Evolutionary conservation across 53 echinoderm and acorn worm genomes (phyloP).

Genomic region (Holothuria leucospilota): DNA sequence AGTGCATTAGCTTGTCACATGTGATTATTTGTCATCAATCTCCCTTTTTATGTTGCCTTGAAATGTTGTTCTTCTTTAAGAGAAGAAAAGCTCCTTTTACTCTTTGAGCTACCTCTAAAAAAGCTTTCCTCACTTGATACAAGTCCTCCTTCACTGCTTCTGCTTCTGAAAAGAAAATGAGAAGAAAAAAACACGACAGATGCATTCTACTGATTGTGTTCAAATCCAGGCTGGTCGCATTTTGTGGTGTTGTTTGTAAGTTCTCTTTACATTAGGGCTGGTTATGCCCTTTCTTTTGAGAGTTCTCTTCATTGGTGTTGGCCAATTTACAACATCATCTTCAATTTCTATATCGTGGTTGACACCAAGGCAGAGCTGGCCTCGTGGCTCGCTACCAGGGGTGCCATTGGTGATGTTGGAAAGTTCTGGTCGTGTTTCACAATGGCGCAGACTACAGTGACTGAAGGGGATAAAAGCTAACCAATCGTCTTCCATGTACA

Average conservation of each 20-base stretch:
- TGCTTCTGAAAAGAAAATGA: no score
- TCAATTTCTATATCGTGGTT: background rate
- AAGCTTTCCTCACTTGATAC: no score
- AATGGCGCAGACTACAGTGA: slow-evolving; percentile 36
- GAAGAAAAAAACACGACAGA: no score
- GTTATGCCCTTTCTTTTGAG: slow-evolving; percentile 37
- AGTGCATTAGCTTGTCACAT: no score
- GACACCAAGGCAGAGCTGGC: slow-evolving; percentile 49
- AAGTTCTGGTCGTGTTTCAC: slow-evolving; percentile 46
- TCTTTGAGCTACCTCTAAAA: no score
- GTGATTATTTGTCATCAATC: no score
- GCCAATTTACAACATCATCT: slow-evolving; percentile 4
- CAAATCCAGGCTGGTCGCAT: slow-evolving; percentile 39
- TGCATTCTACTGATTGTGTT: no score
- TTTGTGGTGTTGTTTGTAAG: slow-evolving; percentile 12
- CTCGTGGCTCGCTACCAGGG: slow-evolving; percentile 42
- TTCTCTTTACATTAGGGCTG: slow-evolving; percentile 43
- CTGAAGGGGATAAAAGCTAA: background rate
- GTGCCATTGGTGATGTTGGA: slow-evolving; percentile 56
- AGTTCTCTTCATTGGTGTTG: slow-evolving; percentile 38
- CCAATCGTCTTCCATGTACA: no score
- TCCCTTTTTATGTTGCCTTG: no score
- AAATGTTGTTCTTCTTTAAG: no score
- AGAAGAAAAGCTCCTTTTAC: no score
- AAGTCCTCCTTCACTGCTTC: no score